phyloP scores from a whole-genome alignment of 2,797 vertebrate genomes.

The Etheostoma nigrum region DNA sequence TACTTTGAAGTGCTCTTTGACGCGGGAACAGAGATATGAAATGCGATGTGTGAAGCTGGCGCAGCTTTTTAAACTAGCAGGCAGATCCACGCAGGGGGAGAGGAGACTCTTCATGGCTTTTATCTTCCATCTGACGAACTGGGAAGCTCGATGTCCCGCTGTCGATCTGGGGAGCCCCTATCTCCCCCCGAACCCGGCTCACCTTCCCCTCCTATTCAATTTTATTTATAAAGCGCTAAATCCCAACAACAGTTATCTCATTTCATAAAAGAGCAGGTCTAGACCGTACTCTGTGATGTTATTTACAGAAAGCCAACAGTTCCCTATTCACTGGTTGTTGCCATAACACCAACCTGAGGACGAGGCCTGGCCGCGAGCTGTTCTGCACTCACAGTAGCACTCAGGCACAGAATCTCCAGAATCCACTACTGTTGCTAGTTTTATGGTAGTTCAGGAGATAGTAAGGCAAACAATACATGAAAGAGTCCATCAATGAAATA shows the following conservation, averaged over 20 bases:
- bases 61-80: no score
- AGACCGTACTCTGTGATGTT: no score
- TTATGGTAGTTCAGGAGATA: no score
- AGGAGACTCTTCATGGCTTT: conserved; percentile 26
- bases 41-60: conserved; percentile 22
- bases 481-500: no score
- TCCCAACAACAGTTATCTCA: no score
- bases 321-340: conserved; percentile 30
- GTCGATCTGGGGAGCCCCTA: conserved; percentile 52
- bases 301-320: no score
- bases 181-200: not conserved
- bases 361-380: not conserved
- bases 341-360: conserved; percentile 42
- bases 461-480: no score
- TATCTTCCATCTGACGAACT: conserved; percentile 53
- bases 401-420: not conserved
- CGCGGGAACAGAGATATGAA: conserved; percentile 37
- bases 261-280: no score
- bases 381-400: not conserved
- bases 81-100: conserved; percentile 36
- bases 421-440: no score
- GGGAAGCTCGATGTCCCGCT: conserved; percentile 49
- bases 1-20: conserved; percentile 57
- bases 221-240: no score
- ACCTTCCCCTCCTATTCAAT: not conserved